phyloP scores from a whole-genome alignment of 1,140 invertebrate species.

The Neodiprion virginianus region DNA sequence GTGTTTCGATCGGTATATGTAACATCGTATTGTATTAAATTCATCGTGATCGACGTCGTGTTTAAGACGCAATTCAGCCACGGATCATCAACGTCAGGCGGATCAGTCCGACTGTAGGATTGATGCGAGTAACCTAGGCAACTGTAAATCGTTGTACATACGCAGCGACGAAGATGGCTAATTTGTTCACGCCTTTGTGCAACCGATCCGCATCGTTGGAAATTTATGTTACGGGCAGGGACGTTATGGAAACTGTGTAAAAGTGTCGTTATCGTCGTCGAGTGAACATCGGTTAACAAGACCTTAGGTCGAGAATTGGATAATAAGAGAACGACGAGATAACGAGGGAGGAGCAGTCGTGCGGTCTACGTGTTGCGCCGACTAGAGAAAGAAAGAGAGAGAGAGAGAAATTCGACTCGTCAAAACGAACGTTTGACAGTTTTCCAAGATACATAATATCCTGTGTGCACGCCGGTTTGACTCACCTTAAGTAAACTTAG shows the following conservation, averaged over 20 bases:
- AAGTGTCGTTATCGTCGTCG: background rate
- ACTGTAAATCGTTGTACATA: background rate
- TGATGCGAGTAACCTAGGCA: background rate
- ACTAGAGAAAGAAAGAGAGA: background rate
- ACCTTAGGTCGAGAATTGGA: slow-evolving; percentile 24
- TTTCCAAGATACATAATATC: too few species aligned
- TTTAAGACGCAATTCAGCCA: too few species aligned
- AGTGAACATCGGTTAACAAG: slow-evolving; percentile 19
- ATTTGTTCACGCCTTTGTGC: background rate
- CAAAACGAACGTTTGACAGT: too few species aligned
- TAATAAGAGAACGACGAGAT: slow-evolving; percentile 10
- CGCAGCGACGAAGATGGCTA: background rate
- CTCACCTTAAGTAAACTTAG: too few species aligned
- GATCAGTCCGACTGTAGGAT: too few species aligned
- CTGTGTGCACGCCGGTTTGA: too few species aligned
- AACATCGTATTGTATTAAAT: background rate
- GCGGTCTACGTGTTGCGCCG: background rate
- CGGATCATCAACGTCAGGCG: too few species aligned
- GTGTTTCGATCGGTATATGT: slow-evolving; percentile 20
- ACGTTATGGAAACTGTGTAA: too few species aligned
- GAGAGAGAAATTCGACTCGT: slow-evolving; percentile 17
- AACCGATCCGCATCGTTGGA: too few species aligned
- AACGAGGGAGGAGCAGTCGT: background rate
- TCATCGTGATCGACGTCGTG: background rate
- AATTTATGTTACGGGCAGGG: too few species aligned